Conservation (phyloP, 2,113 vertebrate species). For the Cyprinodon brontotheroides region DNA sequence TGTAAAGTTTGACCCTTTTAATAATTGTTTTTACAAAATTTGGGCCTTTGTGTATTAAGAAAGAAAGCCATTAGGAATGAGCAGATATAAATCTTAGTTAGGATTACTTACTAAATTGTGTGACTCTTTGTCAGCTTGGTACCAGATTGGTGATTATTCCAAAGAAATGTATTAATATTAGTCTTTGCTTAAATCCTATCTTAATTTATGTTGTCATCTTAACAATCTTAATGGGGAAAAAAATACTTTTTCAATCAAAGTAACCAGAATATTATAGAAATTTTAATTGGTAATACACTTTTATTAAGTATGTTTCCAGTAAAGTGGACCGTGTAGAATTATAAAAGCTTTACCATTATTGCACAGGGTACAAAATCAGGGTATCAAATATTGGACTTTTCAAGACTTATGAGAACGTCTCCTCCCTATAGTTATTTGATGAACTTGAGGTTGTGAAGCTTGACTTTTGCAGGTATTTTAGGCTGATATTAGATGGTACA, state of each 20-base stretch:
- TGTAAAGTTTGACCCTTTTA: background rate
- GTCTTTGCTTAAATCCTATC: too few species aligned
- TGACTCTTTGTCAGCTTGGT: background rate
- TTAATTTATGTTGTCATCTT: too few species aligned
- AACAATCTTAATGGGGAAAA: too few species aligned
- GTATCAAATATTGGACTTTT: too few species aligned
- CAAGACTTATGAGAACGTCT: background rate
- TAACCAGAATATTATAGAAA: too few species aligned
- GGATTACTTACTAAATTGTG: background rate
- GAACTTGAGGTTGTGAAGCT: background rate
- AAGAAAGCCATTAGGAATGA: background rate
- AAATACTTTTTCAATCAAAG: too few species aligned
- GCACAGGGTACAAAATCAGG: too few species aligned
- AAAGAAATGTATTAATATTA: too few species aligned
- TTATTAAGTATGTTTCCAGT: too few species aligned
- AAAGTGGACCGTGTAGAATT: too few species aligned
- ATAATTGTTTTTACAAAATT: background rate
- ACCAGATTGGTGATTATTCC: background rate
- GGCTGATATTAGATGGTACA: slow-evolving; percentile 17
- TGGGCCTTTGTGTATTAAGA: background rate
- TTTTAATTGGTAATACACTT: too few species aligned
- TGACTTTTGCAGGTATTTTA: background rate
- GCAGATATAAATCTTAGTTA: background rate
- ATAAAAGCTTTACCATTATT: too few species aligned
- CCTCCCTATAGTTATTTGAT: background rate